Conservation (phyloP, 2,888 invertebrate species). For the Ichneumoninae sp. region DNA sequence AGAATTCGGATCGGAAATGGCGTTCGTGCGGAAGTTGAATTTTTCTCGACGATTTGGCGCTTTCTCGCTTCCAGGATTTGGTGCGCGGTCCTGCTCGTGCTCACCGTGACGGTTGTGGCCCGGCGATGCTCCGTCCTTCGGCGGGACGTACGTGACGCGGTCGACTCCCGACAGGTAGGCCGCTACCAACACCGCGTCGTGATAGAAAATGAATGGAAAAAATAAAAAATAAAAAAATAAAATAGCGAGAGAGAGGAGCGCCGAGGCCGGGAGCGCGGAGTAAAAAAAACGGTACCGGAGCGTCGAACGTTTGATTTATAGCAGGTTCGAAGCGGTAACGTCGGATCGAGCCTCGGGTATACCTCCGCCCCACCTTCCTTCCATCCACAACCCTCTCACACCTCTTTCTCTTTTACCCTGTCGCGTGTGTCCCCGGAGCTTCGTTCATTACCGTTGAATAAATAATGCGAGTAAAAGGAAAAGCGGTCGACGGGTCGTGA, state of each 20-base stretch:
- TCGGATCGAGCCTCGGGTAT: slow-evolving; percentile 42
- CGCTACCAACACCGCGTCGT: slow-evolving; percentile 55
- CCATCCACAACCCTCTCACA: background rate
- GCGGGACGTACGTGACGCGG: slow-evolving; percentile 65
- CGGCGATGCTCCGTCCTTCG: slow-evolving; percentile 39
- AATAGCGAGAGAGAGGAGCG: slow-evolving; percentile 21
- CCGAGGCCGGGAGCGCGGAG: slow-evolving; percentile 15
- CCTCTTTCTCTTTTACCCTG: slow-evolving; percentile 36
- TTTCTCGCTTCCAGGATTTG: slow-evolving; percentile 10
- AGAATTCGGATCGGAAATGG: slow-evolving; percentile 13
- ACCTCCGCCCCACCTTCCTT: slow-evolving; percentile 21
- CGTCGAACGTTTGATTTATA: slow-evolving; percentile 74
- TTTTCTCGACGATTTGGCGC: slow-evolving; percentile 49
- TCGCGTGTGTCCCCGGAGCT: slow-evolving; percentile 57
- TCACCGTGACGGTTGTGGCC: background rate
- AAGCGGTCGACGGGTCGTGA: slow-evolving; percentile 58
- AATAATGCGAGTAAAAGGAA: slow-evolving; percentile 61
- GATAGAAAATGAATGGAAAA: slow-evolving; percentile 53
- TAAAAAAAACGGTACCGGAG: slow-evolving; percentile 49
- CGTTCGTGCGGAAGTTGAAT: slow-evolving; percentile 50
- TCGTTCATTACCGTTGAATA: slow-evolving; percentile 70
- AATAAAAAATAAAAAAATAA: slow-evolving; percentile 32
- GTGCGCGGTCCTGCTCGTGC: background rate
- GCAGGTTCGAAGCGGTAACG: slow-evolving; percentile 57
- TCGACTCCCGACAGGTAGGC: slow-evolving; percentile 63